Percentiles rank a stretch among this genome's conserved stretches.
Evolutionary conservation across 2,113 vertebrate species (phyloP).

Genomic region (Myotis lucifugus): DNA sequence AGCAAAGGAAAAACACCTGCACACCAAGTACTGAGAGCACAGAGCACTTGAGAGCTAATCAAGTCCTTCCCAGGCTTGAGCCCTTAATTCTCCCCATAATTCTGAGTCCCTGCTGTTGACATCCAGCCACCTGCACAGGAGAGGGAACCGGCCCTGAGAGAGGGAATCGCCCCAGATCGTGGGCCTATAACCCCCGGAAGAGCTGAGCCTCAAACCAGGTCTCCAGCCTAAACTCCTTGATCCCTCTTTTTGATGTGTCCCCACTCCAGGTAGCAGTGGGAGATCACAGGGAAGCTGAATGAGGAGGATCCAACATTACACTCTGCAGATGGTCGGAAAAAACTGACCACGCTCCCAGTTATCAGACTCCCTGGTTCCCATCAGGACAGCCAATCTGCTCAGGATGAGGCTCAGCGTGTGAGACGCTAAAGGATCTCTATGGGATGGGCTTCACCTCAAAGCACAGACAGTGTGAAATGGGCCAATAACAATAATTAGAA

Average conservation of each 20-base stretch:
- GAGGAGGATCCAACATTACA: not conserved
- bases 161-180: not conserved
- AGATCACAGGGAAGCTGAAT: not conserved
- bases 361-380: not conserved
- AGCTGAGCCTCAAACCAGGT: not conserved
- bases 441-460: not conserved
- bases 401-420: not conserved
- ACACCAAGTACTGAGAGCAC: not conserved
- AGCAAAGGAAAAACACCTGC: not conserved
- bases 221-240: not conserved
- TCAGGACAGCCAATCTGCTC: not conserved
- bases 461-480: not conserved
- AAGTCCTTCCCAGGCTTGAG: not conserved
- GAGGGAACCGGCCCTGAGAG: not conserved
- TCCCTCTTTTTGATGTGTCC: not conserved
- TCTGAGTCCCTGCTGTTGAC: not conserved
- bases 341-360: not conserved
- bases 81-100: not conserved
- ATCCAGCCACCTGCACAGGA: not conserved
- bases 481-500: slow-evolving; percentile 36
- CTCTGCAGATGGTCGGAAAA: not conserved
- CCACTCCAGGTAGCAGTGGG: not conserved
- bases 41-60: not conserved
- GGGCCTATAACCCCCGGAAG: not conserved
- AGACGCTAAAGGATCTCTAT: not conserved